Evolutionary conservation across 2,888 invertebrate species (phyloP).

Genomic region (Drosophila neonasuta): DNA sequence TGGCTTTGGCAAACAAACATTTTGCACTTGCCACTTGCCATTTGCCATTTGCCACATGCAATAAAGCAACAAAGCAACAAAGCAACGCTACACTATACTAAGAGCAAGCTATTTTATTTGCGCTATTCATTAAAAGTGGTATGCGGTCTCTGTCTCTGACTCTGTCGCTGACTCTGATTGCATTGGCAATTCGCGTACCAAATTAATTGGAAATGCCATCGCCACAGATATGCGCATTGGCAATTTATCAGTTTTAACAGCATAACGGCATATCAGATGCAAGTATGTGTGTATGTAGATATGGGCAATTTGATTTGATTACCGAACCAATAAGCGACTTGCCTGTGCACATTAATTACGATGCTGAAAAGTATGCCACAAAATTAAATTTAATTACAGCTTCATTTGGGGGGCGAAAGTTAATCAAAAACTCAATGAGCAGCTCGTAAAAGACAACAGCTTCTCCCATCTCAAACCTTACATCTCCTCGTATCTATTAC

Average conservation of each 20-base stretch:
- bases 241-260: slow-evolving; percentile 20
- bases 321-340: slow-evolving; percentile 51
- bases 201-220: slow-evolving; percentile 49
- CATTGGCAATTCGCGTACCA: slow-evolving; percentile 20
- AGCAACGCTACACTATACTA: not conserved
- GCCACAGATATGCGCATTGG: slow-evolving; percentile 38
- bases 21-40: slow-evolving; percentile 23
- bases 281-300: slow-evolving; percentile 3
- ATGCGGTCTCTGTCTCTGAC: slow-evolving; percentile 21
- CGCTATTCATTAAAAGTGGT: slow-evolving; percentile 28
- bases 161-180: slow-evolving; percentile 16
- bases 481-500: slow-evolving; percentile 61
- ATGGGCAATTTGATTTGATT: slow-evolving; percentile 57
- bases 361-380: slow-evolving; percentile 66
- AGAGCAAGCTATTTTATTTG: slow-evolving; percentile 12
- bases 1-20: slow-evolving; percentile 31
- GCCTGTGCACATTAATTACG: slow-evolving; percentile 56
- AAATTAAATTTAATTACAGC: slow-evolving; percentile 77
- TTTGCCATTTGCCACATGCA: slow-evolving; percentile 8
- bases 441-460: slow-evolving; percentile 65
- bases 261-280: slow-evolving; percentile 16
- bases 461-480: slow-evolving; percentile 1
- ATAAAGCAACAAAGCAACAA: slow-evolving; percentile 2
- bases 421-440: slow-evolving; percentile 76
- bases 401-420: slow-evolving; percentile 67